phyloP scores from a whole-genome alignment of 2,888 invertebrate genomes.

The Druceiella hillmani region DNA sequence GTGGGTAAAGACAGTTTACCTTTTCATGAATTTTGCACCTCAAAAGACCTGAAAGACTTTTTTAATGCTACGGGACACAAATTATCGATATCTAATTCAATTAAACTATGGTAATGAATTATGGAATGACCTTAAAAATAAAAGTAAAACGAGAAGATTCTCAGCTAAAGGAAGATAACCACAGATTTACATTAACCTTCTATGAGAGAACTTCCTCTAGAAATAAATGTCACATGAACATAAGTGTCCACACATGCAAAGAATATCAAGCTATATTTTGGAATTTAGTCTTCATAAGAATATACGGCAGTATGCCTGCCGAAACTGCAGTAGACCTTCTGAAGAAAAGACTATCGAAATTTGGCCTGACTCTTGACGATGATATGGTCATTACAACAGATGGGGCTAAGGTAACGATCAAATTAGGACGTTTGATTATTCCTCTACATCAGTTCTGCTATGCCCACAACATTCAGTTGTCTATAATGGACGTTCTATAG shows the following conservation, averaged over 20 bases:
- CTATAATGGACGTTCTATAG: slow-evolving; percentile 21
- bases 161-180: slow-evolving; percentile 9
- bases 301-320: slow-evolving; percentile 24
- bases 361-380: slow-evolving; percentile 23
- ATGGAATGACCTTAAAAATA: slow-evolving; percentile 17
- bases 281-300: slow-evolving; percentile 21
- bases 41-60: slow-evolving; percentile 6
- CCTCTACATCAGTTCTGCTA: slow-evolving; percentile 25
- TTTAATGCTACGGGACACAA: slow-evolving; percentile 3
- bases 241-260: slow-evolving; percentile 16
- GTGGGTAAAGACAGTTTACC: slow-evolving; percentile 22
- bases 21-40: slow-evolving; percentile 18
- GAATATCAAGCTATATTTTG: slow-evolving; percentile 13
- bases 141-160: not conserved
- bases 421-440: slow-evolving; percentile 23
- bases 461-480: slow-evolving; percentile 22
- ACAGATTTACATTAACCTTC: slow-evolving; percentile 19
- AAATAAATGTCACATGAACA: slow-evolving; percentile 19
- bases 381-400: slow-evolving; percentile 27
- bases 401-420: slow-evolving; percentile 27
- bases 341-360: slow-evolving; percentile 19
- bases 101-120: slow-evolving; percentile 21
- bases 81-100: slow-evolving; percentile 14
- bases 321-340: slow-evolving; percentile 20
- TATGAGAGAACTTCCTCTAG: slow-evolving; percentile 20